Evolutionary conservation across 1,140 invertebrate genomes (phyloP).

Genomic region (Anagrus nilaparvatae): DNA sequence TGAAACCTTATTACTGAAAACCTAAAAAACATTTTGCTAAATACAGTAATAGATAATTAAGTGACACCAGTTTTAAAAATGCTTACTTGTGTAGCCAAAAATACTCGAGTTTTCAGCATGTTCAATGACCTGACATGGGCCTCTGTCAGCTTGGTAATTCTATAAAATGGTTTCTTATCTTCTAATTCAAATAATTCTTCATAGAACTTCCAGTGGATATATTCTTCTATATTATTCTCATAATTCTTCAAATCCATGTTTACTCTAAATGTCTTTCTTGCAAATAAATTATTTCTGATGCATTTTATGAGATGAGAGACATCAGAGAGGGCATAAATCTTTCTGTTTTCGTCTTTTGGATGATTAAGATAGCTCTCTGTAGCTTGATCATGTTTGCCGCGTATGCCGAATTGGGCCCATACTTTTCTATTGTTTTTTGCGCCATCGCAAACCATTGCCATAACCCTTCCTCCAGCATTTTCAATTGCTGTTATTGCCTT

Average conservation of each 20-base stretch:
- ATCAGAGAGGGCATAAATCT: slow-evolving; percentile 20
- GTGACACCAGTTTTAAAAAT: not conserved
- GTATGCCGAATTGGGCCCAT: slow-evolving; percentile 17
- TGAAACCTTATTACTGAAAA: too few relatives aligned
- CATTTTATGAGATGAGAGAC: slow-evolving; percentile 21
- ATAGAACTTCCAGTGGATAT: slow-evolving; percentile 6
- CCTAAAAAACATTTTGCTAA: too few relatives aligned
- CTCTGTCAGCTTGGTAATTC: slow-evolving; percentile 6
- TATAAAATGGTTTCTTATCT: not conserved
- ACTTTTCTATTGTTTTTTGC: slow-evolving; percentile 17
- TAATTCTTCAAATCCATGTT: not conserved
- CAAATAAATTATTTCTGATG: slow-evolving; percentile 16
- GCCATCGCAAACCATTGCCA: slow-evolving; percentile 19
- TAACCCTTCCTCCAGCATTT: slow-evolving; percentile 17
- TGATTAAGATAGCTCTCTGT: slow-evolving; percentile 17
- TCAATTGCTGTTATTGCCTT: slow-evolving; percentile 18
- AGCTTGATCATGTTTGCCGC: slow-evolving; percentile 7
- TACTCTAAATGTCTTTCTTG: slow-evolving; percentile 7
- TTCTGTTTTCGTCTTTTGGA: slow-evolving; percentile 12
- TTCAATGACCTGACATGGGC: not conserved
- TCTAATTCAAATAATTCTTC: slow-evolving; percentile 7
- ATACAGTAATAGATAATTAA: too few relatives aligned
- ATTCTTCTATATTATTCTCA: not conserved
- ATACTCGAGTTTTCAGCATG: slow-evolving; percentile 2
- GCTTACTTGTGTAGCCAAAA: slow-evolving; percentile 11